Conservation (phyloP, 2,888 invertebrate genomes). For the Stenchaetothrips biformis region DNA sequence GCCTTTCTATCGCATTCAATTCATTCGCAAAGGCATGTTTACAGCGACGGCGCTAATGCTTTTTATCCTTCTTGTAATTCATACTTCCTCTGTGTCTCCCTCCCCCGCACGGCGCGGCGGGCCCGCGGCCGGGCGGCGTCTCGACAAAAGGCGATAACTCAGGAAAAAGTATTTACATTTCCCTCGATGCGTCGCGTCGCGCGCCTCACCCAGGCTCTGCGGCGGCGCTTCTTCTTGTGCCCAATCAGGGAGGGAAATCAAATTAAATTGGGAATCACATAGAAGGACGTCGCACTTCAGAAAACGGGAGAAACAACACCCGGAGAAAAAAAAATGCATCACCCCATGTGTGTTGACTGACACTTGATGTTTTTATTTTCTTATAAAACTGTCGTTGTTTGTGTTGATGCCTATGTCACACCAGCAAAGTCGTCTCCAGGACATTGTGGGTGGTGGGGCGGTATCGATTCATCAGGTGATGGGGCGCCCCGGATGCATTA, state of each 20-base stretch:
- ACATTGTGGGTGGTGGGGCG: not conserved
- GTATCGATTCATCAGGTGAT: conserved; percentile 23
- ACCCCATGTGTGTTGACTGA: no score
- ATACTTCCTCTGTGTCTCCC: not conserved
- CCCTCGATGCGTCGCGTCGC: not conserved
- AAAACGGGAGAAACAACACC: no score
- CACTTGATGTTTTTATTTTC: no score
- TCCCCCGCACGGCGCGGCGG: not conserved
- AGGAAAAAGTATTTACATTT: not conserved
- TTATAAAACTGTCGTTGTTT: no score
- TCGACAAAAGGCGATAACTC: not conserved
- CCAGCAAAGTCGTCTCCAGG: no score
- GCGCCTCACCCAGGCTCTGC: not conserved
- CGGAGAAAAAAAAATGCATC: no score
- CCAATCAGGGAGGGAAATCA: no score
- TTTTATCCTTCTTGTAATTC: conserved; percentile 15
- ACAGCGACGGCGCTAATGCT: conserved; percentile 3
- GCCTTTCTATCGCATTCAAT: conserved; percentile 18
- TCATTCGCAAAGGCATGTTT: conserved; percentile 14
- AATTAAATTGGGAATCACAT: no score
- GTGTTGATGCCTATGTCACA: no score
- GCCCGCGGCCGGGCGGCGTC: no score
- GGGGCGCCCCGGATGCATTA: conserved; percentile 5
- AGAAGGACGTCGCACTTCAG: no score
- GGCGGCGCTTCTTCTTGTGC: not conserved